phyloP scores from a whole-genome alignment of 1,140 invertebrate genomes.

The Ceratoteleas bidentatus region DNA sequence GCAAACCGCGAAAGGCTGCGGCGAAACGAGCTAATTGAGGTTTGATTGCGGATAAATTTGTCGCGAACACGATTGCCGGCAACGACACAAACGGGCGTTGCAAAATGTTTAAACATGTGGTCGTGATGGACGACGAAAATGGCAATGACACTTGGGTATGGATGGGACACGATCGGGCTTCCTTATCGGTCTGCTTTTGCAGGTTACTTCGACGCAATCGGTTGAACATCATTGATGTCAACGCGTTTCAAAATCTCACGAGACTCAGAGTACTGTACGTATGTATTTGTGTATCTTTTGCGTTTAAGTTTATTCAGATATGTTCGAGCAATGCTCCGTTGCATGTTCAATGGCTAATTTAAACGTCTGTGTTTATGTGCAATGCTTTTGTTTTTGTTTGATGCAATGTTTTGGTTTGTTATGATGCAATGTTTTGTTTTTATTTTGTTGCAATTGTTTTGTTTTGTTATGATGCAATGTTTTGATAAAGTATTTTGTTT shows the following conservation, averaged over 20 bases:
- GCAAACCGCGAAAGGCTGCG: not conserved
- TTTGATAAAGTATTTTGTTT: too few species aligned
- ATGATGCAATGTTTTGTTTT: too few species aligned
- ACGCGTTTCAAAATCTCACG: conserved; percentile 85
- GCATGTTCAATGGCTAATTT: too few species aligned
- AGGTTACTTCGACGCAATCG: conserved; percentile 87
- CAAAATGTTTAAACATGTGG: conserved; percentile 52
- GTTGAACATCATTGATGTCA: conserved; percentile 84
- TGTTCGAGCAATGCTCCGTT: too few species aligned
- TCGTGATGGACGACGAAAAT: conserved; percentile 59
- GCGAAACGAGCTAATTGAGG: conserved; percentile 38
- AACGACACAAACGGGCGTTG: conserved; percentile 44
- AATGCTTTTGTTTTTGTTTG: too few species aligned
- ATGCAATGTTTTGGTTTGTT: too few species aligned
- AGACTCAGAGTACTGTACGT: conserved; percentile 88
- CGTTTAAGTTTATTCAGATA: not conserved
- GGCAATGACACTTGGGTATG: conserved; percentile 62
- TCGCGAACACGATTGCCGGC: conserved; percentile 26
- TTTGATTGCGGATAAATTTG: conserved; percentile 45
- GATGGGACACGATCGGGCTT: conserved; percentile 53
- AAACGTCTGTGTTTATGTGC: too few species aligned
- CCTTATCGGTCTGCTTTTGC: conserved; percentile 69
- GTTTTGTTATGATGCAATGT: too few species aligned
- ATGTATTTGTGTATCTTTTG: conserved; percentile 66
- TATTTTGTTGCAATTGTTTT: too few species aligned